Evolutionary conservation across 2,797 vertebrate genomes (phyloP), one percentile per base, ranked within the genome.

Genomic region (Triplophysa yarkandensis): DNA sequence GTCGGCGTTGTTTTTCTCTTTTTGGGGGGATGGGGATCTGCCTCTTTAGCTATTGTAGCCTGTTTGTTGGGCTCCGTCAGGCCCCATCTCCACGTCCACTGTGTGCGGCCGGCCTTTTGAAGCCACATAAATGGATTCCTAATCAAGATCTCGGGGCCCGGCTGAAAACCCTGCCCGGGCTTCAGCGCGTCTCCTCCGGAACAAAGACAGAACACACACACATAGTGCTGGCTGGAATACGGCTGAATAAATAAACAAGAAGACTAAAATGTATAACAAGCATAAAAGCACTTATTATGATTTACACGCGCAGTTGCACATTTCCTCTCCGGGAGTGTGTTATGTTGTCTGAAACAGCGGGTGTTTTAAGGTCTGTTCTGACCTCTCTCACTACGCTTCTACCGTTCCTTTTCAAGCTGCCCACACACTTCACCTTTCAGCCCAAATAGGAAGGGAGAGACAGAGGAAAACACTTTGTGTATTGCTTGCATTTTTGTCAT

Each of bases 401-500:
- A 36, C 16, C 30, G 46, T 48, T 67, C 57, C 39, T 67, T 60
- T 60, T 60, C 21, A 25, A 14, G 62, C 62, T 74, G 71, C 72
- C 72, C 72, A 58, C 72, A 67, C 72, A 67, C 43, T 75, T 75
- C 72, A 67, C 64, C 52, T 60, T 67, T 67, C 17, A 68, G 72
- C 64, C 30, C 54, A 58, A 52, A 75, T 57, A 46, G 7, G 48
- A 62, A 43, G 36, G 34, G 61, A 74, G 50, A 70, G 34, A 21
- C 63, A 64, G 64, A 58, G 74, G 55, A 74, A 78, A 67, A 78
- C 52, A 77, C 74, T 65, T 77, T 84, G 85, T 86, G 85, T 84
- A 73, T 74, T 85, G 82, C 84, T 85, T 89, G 88, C 92, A 93
- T 93, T 91, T 87, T 89, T 93, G 87, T 91, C 92, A 83, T 90